phyloP scores from a whole-genome alignment of 2,888 invertebrate genomes.

The Chalcis sispes region DNA sequence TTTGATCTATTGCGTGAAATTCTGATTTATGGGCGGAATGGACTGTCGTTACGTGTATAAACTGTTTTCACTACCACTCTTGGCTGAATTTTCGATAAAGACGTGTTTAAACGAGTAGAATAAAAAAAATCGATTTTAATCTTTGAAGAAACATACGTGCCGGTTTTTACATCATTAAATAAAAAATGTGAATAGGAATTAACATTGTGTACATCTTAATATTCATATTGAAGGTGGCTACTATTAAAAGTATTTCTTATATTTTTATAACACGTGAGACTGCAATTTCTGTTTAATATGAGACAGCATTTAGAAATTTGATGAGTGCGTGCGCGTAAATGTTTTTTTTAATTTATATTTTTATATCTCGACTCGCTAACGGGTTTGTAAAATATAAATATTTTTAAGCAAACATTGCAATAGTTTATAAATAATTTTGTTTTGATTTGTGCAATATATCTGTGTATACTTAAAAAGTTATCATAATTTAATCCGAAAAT shows the following conservation, averaged over 20 bases:
- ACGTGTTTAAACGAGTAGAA: neutral
- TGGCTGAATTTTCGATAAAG: neutral
- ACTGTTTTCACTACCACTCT: constrained; percentile 36
- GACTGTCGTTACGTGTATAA: constrained; percentile 18
- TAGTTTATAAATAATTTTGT: too few species aligned
- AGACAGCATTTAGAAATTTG: too few species aligned
- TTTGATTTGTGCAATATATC: too few species aligned
- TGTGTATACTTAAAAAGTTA: too few species aligned
- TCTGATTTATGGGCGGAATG: constrained; percentile 47
- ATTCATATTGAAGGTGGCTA: neutral
- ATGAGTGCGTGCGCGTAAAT: too few species aligned
- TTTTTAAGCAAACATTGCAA: too few species aligned
- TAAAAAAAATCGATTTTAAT: constrained; percentile 7
- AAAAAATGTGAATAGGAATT: neutral
- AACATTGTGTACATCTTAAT: neutral
- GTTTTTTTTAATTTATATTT: too few species aligned
- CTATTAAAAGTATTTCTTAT: neutral
- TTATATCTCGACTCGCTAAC: too few species aligned
- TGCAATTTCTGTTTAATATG: too few species aligned
- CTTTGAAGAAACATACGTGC: neutral
- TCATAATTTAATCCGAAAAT: too few species aligned
- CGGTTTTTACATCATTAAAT: neutral
- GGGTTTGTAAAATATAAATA: too few species aligned
- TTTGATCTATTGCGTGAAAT: constrained; percentile 52
- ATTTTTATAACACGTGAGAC: too few species aligned